Evolutionary conservation across 2,113 vertebrate species (phyloP).

Genomic region (Scophthalmus maximus): DNA sequence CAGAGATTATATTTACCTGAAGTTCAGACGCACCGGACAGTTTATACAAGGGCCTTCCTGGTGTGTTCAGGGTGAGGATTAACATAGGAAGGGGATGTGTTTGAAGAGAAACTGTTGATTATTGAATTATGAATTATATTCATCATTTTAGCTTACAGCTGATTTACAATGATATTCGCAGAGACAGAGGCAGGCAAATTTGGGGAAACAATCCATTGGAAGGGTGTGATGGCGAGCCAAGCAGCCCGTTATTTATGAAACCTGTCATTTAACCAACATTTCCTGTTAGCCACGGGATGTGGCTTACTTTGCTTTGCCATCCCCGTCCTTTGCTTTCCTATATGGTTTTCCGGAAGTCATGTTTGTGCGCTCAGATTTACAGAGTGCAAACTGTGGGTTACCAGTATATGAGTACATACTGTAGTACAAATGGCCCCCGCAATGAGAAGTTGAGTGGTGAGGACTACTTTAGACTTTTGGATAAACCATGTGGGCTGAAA

Average conservation of each 20-base stretch:
- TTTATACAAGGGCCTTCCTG: slow-evolving; percentile 47
- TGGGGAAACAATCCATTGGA: slow-evolving; percentile 51
- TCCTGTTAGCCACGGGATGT: slow-evolving; percentile 76
- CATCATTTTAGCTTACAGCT: no score
- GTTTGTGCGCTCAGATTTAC: slow-evolving; percentile 63
- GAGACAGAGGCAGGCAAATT: slow-evolving; percentile 27
- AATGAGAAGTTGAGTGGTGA: slow-evolving; percentile 28
- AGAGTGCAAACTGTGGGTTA: slow-evolving; percentile 56
- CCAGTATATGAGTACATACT: slow-evolving; percentile 29
- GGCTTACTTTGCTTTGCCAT: slow-evolving; percentile 53
- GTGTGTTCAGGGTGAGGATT: slow-evolving; percentile 1
- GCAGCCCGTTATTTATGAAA: slow-evolving; percentile 66
- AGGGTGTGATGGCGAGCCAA: slow-evolving; percentile 59
- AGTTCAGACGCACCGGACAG: slow-evolving; percentile 21
- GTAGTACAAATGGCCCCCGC: slow-evolving; percentile 39
- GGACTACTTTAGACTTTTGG: slow-evolving; percentile 9
- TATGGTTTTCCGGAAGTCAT: slow-evolving; percentile 64
- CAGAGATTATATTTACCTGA: slow-evolving; percentile 32
- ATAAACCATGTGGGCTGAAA: slow-evolving; percentile 2
- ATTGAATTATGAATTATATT: background rate
- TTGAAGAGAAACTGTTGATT: background rate
- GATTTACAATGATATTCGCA: slow-evolving; percentile 29
- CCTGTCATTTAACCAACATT: slow-evolving; percentile 77
- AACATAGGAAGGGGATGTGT: background rate
- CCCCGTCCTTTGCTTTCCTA: slow-evolving; percentile 38